Percentiles rank a stretch among this genome's conserved stretches.
These are phyloP conservation scores for Zosterops japonicus DNA, from an alignment of 2,113 vertebrate genomes.

Conservation along the genomic window DNA sequence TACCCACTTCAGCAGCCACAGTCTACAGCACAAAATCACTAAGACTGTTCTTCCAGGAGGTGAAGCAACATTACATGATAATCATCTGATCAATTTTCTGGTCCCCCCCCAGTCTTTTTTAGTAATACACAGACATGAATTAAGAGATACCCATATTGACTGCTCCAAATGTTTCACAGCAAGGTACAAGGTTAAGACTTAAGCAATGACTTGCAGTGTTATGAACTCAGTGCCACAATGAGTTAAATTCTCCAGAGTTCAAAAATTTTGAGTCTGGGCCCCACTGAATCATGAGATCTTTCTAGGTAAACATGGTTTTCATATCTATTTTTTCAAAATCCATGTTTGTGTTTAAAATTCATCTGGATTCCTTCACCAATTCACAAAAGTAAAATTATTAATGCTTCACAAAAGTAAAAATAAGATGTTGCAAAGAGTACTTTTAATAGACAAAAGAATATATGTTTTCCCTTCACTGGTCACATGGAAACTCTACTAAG, in stretches of 20 bases:
- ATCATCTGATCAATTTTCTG: not conserved
- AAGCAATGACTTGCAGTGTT: not conserved
- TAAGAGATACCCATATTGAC: not conserved
- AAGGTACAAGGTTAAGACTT: not conserved
- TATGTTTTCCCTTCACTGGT: not conserved
- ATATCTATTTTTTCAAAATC: not conserved
- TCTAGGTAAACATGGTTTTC: not conserved
- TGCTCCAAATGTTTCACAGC: not conserved
- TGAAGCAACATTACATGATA: not conserved
- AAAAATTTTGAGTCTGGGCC: not conserved
- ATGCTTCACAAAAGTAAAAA: not conserved
- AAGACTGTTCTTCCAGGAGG: not conserved
- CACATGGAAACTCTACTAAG: not conserved
- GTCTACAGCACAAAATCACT: not conserved
- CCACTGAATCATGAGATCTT: not conserved
- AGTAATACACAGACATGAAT: not conserved
- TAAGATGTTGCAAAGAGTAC: not conserved
- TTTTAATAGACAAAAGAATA: not conserved
- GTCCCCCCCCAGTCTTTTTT: accelerated
- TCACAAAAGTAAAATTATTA: not conserved
- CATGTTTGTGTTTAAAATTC: not conserved
- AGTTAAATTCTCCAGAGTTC: not conserved
- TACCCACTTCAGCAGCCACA: not conserved
- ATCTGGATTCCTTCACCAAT: not conserved
- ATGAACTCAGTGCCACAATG: not conserved